Evolutionary conservation across 2,113 vertebrate genomes (phyloP).

Genomic region (Oenanthe melanoleuca): DNA sequence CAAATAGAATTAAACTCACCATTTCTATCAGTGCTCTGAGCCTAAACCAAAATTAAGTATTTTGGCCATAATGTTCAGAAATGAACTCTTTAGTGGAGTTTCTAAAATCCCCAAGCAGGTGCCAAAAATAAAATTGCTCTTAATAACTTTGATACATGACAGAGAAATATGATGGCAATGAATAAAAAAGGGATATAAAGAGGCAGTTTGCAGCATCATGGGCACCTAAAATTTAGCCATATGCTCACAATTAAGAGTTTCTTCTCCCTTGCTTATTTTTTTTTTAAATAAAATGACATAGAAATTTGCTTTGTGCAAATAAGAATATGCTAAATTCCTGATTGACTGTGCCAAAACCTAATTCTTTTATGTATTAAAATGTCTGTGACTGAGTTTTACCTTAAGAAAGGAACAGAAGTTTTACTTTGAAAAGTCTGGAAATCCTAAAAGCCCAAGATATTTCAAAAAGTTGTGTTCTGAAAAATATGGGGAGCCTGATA

Average conservation of each 20-base stretch:
- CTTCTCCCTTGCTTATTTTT: background rate
- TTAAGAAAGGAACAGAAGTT: background rate
- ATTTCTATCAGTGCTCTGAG: background rate
- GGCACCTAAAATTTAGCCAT: background rate
- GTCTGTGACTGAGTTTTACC: background rate
- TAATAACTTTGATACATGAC: background rate
- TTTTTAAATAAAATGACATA: background rate
- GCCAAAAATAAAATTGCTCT: background rate
- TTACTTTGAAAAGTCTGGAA: background rate
- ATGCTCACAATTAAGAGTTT: background rate
- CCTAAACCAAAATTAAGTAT: background rate
- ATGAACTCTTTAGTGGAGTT: background rate
- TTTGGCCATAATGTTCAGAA: background rate
- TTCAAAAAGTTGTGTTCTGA: background rate
- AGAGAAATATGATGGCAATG: background rate
- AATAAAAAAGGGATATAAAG: background rate
- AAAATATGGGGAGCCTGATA: background rate
- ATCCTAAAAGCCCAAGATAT: background rate
- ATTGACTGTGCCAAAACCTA: background rate
- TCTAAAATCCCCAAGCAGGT: background rate
- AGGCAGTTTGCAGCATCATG: background rate
- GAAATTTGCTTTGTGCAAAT: background rate
- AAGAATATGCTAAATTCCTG: background rate
- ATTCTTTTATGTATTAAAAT: background rate
- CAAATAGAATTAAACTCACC: background rate